A percentile compares a stretch with the other conserved stretches of the same genome.
Evolutionary conservation across 2,113 vertebrate genomes (phyloP).

Genomic region (Phoxinus phoxinus): DNA sequence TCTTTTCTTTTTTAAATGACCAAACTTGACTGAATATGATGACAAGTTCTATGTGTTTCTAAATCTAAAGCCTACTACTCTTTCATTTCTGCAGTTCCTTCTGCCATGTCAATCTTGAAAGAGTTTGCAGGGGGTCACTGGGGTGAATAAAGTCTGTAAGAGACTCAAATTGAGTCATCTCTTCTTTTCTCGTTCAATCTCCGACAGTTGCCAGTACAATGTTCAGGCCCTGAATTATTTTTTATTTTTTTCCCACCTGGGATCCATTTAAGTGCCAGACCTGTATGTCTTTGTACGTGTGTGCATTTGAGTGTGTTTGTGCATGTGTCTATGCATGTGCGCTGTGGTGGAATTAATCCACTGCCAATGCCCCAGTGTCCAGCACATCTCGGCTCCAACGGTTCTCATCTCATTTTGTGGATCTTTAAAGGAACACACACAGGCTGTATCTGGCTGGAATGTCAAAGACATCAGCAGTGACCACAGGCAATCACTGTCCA

Average conservation of each 20-base stretch:
- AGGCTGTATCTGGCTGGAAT: slow-evolving; percentile 57
- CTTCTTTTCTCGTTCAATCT: slow-evolving; percentile 40
- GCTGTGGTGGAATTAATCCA: slow-evolving; percentile 48
- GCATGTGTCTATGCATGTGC: slow-evolving; percentile 20
- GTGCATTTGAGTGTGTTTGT: slow-evolving; percentile 12
- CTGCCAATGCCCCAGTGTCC: slow-evolving; percentile 29
- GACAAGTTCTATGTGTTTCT: not conserved
- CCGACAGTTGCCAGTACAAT: slow-evolving; percentile 14
- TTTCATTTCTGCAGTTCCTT: slow-evolving; percentile 4
- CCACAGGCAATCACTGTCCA: slow-evolving; percentile 52
- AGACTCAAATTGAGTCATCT: slow-evolving; percentile 37
- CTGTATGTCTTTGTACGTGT: slow-evolving; percentile 20
- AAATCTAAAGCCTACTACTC: not conserved
- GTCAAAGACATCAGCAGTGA: slow-evolving; percentile 57
- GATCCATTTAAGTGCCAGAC: slow-evolving; percentile 31
- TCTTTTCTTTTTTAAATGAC: too few species aligned
- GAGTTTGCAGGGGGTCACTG: slow-evolving; percentile 17
- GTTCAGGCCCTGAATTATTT: slow-evolving; percentile 10
- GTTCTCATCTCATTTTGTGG: slow-evolving; percentile 48
- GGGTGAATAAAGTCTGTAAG: slow-evolving; percentile 20
- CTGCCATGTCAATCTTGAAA: not conserved
- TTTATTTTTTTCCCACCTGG: slow-evolving; percentile 47
- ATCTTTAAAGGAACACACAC: slow-evolving; percentile 39
- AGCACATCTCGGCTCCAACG: slow-evolving; percentile 15
- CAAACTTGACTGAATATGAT: not conserved